Evolutionary conservation across 2,113 vertebrate species (phyloP), one percentile per base, ranked within the genome.

Genomic region (Ophthalmolycus amberensis): DNA sequence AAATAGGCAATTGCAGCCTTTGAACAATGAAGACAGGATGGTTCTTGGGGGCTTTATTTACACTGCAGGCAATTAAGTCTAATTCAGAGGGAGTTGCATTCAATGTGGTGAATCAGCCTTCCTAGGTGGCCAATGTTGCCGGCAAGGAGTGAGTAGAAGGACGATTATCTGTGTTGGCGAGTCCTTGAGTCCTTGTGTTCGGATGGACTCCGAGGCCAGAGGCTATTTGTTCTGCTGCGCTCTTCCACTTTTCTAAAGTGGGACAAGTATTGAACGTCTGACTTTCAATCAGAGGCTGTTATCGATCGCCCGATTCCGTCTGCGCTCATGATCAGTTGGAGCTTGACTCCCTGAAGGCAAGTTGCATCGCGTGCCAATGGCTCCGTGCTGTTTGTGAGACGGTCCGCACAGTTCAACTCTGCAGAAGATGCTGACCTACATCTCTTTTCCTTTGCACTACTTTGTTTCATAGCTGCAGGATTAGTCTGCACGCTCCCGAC

Each of bases 191-290:
- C 68, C 75, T 64, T 37, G 70, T 22, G 64, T 76, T 77, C 4
- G 3, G 77, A 66, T 56, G 67, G 48, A 70, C 66, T 50, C 52
- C 3, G 12, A 77, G 73, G 50, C 79, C 62, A 10, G 14, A 27
- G 84, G 85, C 77, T 37, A 8, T 90, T 87, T 82, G 79, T 88
- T 84, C 54, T 54, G 73, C 65, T 77, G 37, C 84, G 10, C 80
- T 66, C 71, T 1, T 46, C 38, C 69, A 32, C 69, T 79, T 71
- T 68, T 32, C 40, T 71, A 84, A 92, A 91, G 80, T 85, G 84
- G 89, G 88, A 75, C 90, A 72, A 42, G 62, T 87, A 91, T 90
- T 9, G 92, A 93, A 25, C 66, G 54, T 85, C 44, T 89, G 88
- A 58, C 75, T 91, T 90, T 83, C 89, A 90, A 89, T 94, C 91